Conservation (phyloP, 2,113 vertebrate species). For the Silurus asotus region DNA sequence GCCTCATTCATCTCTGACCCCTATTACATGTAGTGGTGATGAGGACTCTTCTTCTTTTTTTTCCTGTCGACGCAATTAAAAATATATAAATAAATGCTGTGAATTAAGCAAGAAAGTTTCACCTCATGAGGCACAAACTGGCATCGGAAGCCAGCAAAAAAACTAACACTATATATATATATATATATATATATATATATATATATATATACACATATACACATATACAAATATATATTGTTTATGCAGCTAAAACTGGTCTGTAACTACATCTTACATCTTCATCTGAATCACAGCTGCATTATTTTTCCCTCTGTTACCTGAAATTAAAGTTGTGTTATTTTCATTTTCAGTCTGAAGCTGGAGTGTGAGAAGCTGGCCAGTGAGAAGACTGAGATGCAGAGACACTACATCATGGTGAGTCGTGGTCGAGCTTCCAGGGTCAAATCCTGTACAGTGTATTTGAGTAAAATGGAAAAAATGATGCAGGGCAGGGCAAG, state of each 20-base stretch:
- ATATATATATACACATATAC: no score
- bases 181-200: no score
- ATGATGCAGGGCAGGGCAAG: no score
- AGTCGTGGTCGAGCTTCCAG: conserved; percentile 37
- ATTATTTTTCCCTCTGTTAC: background rate
- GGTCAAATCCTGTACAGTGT: background rate
- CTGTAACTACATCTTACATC: background rate
- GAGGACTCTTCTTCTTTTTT: background rate
- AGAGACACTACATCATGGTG: conserved; percentile 89
- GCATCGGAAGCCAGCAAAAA: background rate
- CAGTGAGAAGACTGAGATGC: conserved; percentile 88
- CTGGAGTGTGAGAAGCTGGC: conserved; percentile 87
- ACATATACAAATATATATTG: no score
- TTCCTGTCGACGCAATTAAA: background rate
- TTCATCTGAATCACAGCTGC: background rate
- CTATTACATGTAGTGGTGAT: background rate
- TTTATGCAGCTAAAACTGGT: background rate
- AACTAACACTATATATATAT: background rate
- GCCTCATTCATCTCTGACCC: background rate
- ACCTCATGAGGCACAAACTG: background rate
- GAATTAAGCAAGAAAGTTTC: background rate
- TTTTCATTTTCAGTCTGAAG: conserved; percentile 75
- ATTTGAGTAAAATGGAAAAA: background rate
- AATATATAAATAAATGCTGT: background rate
- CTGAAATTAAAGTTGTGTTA: background rate